These are phyloP conservation scores for Ptyas mucosa DNA, from an alignment of 2,113 vertebrate species.

Conservation along the genomic window DNA sequence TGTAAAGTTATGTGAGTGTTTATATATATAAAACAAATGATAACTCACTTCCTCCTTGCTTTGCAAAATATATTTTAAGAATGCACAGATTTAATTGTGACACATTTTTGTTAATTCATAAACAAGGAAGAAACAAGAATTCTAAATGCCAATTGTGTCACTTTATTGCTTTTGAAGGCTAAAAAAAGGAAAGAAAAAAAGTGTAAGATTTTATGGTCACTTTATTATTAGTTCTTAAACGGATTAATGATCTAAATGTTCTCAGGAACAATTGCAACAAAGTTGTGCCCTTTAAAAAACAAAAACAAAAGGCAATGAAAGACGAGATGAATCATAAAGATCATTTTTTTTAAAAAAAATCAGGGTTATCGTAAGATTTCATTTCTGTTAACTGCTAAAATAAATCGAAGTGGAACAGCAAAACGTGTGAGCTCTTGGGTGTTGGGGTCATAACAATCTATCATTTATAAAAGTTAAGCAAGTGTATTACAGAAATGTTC, in stretches of 20 bases:
- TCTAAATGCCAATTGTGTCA: conserved; percentile 49
- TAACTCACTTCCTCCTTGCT: conserved; percentile 5
- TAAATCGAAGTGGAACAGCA: conserved; percentile 45
- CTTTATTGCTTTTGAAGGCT: conserved; percentile 51
- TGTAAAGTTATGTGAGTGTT: neutral
- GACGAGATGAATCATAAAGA: neutral
- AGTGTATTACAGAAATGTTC: conserved; percentile 8
- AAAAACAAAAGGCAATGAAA: neutral
- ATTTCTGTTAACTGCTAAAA: conserved; percentile 28
- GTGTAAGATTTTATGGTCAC: conserved; percentile 37
- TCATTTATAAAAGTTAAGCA: conserved; percentile 16
- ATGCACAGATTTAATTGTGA: conserved; percentile 33
- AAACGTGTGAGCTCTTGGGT: neutral
- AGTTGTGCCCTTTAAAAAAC: neutral
- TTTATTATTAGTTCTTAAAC: conserved; percentile 56
- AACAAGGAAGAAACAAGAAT: conserved; percentile 47
- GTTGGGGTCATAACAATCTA: neutral
- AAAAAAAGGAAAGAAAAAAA: conserved; percentile 43
- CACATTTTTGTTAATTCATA: conserved; percentile 27
- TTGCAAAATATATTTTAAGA: conserved; percentile 49
- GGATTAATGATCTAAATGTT: conserved; percentile 53
- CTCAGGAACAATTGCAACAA: conserved; percentile 36
- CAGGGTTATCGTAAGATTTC: conserved; percentile 21
- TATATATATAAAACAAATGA: conserved; percentile 1
- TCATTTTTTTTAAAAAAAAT: conserved; percentile 5